These are phyloP conservation scores for Xiphorhynchus erythropygius DNA, from an alignment of 2,797 vertebrate genomes.

Conservation along the genomic window DNA sequence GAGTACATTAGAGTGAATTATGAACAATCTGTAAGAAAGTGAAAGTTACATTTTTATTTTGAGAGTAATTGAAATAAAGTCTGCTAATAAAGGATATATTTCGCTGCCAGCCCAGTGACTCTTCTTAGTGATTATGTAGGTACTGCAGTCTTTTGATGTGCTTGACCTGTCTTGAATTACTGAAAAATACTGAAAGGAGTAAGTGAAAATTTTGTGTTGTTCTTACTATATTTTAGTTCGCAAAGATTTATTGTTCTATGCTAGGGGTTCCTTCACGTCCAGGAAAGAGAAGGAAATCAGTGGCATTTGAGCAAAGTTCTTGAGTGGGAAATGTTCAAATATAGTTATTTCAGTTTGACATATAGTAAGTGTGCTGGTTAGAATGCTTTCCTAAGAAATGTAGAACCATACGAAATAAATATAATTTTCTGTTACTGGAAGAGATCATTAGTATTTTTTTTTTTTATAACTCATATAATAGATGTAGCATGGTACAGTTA, in stretches of 20 bases:
- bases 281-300: neutral
- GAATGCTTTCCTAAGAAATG: neutral
- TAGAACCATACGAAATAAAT: neutral
- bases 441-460: neutral
- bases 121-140: neutral
- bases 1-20: neutral
- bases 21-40: neutral
- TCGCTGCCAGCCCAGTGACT: neutral
- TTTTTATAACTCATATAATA: neutral
- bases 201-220: neutral
- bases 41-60: neutral
- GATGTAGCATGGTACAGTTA: neutral
- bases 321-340: neutral
- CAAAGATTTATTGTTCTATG: neutral
- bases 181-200: neutral
- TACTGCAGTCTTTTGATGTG: neutral
- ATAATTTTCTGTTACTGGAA: neutral
- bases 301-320: neutral
- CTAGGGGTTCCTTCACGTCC: rapidly evolving
- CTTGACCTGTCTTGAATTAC: neutral
- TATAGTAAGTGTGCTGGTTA: neutral
- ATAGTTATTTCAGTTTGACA: neutral
- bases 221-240: neutral
- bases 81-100: neutral
- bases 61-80: neutral